phyloP scores from a whole-genome alignment of 2,113 vertebrate genomes.

The Rutilus rutilus region DNA sequence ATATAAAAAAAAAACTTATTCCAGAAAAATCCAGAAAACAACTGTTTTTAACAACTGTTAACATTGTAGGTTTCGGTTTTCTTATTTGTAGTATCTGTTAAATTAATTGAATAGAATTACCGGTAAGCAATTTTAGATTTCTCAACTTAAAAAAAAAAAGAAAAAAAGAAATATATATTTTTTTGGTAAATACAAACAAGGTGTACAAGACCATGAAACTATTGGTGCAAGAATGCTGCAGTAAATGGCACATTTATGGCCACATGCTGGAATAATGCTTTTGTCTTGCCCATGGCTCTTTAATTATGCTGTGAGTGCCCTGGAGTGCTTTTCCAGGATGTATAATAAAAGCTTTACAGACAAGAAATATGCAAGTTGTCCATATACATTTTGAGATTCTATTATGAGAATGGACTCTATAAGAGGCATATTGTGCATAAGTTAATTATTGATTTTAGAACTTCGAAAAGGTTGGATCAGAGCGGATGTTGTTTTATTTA shows the following conservation, averaged over 20 bases:
- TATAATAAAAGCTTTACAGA: constrained; percentile 9
- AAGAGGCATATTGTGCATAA: constrained; percentile 23
- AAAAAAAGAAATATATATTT: no score
- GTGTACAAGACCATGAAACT: not conserved
- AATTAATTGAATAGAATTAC: no score
- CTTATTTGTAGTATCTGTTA: not conserved
- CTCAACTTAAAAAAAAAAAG: no score
- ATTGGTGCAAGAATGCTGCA: not conserved
- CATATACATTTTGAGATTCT: constrained; percentile 51
- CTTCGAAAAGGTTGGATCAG: not conserved
- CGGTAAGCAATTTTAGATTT: no score
- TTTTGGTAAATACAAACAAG: not conserved
- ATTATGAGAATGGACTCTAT: constrained; percentile 57
- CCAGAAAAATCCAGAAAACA: no score
- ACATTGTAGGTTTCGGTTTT: not conserved
- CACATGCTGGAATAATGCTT: constrained; percentile 18
- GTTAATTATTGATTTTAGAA: constrained; percentile 62
- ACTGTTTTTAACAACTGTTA: not conserved
- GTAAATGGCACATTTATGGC: constrained; percentile 18
- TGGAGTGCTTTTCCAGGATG: constrained; percentile 23
- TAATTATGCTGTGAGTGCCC: constrained; percentile 32
- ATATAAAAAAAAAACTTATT: no score
- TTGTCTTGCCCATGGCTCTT: constrained; percentile 20
- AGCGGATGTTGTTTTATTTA: constrained; percentile 51
- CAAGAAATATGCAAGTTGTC: constrained; percentile 37